Conservation (phyloP, 2,113 vertebrate species). For the Micronycteris hirsuta region DNA sequence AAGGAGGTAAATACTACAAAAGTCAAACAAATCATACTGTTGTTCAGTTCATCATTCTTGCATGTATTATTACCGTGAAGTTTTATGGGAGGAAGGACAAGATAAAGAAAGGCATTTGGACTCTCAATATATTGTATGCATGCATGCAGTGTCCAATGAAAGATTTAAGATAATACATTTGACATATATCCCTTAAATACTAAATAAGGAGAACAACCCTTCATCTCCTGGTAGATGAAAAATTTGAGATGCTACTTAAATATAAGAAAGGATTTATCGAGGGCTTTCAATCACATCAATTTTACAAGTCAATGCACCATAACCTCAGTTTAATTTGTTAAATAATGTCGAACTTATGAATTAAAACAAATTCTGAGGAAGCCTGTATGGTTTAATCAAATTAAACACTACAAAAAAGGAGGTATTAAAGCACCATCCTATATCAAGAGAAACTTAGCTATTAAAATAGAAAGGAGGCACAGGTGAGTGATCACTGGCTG, state of each 20-base stretch:
- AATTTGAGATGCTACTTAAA: background rate
- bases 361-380: background rate
- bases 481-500: background rate
- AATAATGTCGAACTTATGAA: background rate
- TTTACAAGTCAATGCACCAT: background rate
- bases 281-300: background rate
- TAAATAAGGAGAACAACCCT: background rate
- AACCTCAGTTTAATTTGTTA: background rate
- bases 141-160: background rate
- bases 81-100: background rate
- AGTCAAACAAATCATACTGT: background rate
- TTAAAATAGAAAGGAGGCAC: background rate
- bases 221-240: background rate
- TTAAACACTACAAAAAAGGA: background rate
- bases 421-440: background rate
- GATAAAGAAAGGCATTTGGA: background rate
- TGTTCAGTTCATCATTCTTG: background rate
- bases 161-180: background rate
- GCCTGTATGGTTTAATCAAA: background rate
- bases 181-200: background rate
- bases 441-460: background rate
- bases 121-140: background rate
- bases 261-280: background rate
- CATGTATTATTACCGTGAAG: background rate
- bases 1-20: background rate